These are phyloP conservation scores for Ophraella communa DNA, from an alignment of 2,888 invertebrate species.

Conservation along the genomic window DNA sequence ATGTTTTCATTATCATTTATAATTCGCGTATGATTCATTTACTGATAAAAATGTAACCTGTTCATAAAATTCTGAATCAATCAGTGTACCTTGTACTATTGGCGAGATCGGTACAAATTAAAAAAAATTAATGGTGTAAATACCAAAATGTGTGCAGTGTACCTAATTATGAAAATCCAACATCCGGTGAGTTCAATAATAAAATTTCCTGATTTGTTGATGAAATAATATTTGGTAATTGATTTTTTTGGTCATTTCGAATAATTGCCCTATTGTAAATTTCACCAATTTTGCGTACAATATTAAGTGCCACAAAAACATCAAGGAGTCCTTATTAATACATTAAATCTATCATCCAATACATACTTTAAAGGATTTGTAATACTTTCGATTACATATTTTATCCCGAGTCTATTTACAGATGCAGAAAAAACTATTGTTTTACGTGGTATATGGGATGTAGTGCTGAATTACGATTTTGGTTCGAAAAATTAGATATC, in stretches of 20 bases:
- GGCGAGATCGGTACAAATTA: background rate
- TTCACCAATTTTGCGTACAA: conserved; percentile 16
- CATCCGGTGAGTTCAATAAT: background rate
- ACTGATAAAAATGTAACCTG: background rate
- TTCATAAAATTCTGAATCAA: background rate
- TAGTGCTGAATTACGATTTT: no score
- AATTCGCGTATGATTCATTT: background rate
- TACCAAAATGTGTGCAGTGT: no score
- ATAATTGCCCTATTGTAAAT: background rate
- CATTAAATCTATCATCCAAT: conserved; percentile 31
- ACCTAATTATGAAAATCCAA: background rate
- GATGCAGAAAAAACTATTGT: background rate
- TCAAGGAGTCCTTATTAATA: conserved; percentile 21
- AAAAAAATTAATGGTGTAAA: background rate
- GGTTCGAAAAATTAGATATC: no score
- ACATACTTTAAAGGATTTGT: conserved; percentile 22
- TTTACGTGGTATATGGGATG: background rate
- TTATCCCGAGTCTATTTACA: background rate
- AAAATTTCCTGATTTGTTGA: background rate
- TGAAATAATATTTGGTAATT: background rate
- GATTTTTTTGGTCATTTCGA: background rate
- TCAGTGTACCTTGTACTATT: background rate
- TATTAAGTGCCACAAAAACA: conserved; percentile 30
- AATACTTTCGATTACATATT: background rate
- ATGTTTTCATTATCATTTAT: no score